Evolutionary conservation across 2,797 vertebrate genomes (phyloP), one percentile per base, ranked within the genome.

Genomic region (Rhincodon typus): DNA sequence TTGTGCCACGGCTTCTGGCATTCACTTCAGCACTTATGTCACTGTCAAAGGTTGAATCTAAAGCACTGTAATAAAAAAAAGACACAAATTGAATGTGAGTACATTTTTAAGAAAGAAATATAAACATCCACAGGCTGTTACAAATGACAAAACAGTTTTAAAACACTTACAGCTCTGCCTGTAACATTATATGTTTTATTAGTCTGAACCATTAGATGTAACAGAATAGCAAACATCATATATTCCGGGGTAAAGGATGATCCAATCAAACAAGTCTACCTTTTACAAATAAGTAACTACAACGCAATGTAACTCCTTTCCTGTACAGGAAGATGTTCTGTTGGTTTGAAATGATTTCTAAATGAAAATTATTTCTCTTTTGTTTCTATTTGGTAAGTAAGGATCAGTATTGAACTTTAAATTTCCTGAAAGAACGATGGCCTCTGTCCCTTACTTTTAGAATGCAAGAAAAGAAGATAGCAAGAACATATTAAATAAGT

Each of bases 1-100:
- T 99, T 97, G 98, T 96, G 1, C 99, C 99, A 96, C 98, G 98
- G 42, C 94, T 19, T 77, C 94, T 95, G 0, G 98, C 97, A 91
- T 99, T 99, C 95, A 98, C 98, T 42, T 99, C 99, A 0, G 94
- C 17, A 6, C 67, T 53, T n/a, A 95, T 72, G 67, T 99, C 99
- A 0, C 99, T 99, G 97, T 99, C 99, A 0, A 98, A 99, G 79
- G 97, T 97, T 96, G 97, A 98, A 96, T 99, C 99, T 95, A 98
- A 97, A 82, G 98, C 98, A 97, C 99, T 99, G 96, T 0, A 34
- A 95, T 62, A 96, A 96, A 96, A 0, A 96, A 87, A 95, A 97
- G 96, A 95, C 30, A 96, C 50, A 30, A 95, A 91, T 72, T 42
- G 34, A n/a, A 70, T 94, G 53, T 50, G 13, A 21, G 25, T 25